phyloP scores from a whole-genome alignment of 30 jellyfish, hydroid and myxozoan genomes.

The Chrysaora quinquecirrha region DNA sequence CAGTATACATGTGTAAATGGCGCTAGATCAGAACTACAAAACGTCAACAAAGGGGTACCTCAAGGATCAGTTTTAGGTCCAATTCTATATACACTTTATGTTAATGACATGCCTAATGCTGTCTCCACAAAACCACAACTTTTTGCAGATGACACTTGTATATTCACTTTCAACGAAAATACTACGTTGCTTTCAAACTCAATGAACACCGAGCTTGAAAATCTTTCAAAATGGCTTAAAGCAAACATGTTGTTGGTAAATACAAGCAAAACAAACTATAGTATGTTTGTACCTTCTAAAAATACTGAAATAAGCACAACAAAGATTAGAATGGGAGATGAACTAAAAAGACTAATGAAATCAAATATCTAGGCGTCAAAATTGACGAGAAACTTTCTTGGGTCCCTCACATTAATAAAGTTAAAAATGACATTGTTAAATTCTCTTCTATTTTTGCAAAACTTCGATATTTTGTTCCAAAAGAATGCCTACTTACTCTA shows the following conservation, averaged over 20 bases:
- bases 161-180: not conserved
- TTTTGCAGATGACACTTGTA: not conserved
- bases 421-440: not conserved
- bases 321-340: too few relatives aligned
- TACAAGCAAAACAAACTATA: not conserved
- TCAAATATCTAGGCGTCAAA: not conserved
- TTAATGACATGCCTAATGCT: not conserved
- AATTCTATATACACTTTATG: not conserved
- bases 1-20: conserved; percentile 6
- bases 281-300: not conserved
- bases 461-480: not conserved
- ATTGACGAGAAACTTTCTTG: not conserved
- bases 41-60: not conserved
- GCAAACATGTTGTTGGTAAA: not conserved
- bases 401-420: not conserved
- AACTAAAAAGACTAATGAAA: not conserved
- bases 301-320: too few relatives aligned
- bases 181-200: not conserved
- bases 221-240: not conserved
- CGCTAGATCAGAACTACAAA: not conserved
- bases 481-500: not conserved
- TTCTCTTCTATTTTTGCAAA: too few relatives aligned
- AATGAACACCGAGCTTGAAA: not conserved
- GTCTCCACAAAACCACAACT: not conserved
- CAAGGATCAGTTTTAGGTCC: not conserved